These are phyloP conservation scores for Biston stratarius DNA, from an alignment of 2,888 invertebrate genomes.

Conservation along the genomic window DNA sequence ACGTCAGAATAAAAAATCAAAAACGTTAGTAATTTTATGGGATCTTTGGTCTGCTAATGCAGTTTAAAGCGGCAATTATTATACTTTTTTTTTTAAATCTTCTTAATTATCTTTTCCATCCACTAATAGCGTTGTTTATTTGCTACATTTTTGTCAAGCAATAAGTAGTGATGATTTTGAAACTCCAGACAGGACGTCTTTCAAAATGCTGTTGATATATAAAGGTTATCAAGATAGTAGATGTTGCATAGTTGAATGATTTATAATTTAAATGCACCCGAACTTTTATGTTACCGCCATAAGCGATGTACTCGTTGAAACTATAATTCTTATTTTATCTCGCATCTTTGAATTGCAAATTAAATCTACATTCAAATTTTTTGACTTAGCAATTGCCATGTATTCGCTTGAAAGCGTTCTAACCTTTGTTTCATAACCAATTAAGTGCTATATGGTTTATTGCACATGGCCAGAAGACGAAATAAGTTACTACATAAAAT, in stretches of 20 bases:
- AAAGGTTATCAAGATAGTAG: conserved; percentile 33
- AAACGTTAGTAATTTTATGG: too few relatives aligned
- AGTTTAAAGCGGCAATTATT: too few relatives aligned
- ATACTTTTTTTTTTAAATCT: too few relatives aligned
- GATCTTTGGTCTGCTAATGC: too few relatives aligned
- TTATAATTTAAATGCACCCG: conserved; percentile 22
- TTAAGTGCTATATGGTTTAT: too few relatives aligned
- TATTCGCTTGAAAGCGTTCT: background rate
- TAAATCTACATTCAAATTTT: conserved; percentile 2
- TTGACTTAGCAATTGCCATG: background rate
- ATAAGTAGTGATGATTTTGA: conserved; percentile 24
- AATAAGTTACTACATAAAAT: too few relatives aligned
- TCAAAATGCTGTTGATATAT: conserved; percentile 11
- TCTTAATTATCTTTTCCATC: too few relatives aligned
- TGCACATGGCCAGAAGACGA: too few relatives aligned
- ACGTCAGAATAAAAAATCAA: too few relatives aligned
- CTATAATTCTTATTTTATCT: conserved; percentile 29
- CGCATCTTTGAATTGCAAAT: conserved; percentile 26
- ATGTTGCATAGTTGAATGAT: conserved; percentile 27
- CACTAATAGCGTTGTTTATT: background rate
- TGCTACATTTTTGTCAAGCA: background rate
- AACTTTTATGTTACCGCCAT: conserved; percentile 30
- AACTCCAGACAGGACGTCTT: conserved; percentile 20
- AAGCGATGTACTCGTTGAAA: conserved; percentile 18
- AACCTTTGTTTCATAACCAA: too few relatives aligned